These are phyloP conservation scores for Pampus argenteus DNA, from an alignment of 2,797 vertebrate genomes.

Conservation along the genomic window DNA sequence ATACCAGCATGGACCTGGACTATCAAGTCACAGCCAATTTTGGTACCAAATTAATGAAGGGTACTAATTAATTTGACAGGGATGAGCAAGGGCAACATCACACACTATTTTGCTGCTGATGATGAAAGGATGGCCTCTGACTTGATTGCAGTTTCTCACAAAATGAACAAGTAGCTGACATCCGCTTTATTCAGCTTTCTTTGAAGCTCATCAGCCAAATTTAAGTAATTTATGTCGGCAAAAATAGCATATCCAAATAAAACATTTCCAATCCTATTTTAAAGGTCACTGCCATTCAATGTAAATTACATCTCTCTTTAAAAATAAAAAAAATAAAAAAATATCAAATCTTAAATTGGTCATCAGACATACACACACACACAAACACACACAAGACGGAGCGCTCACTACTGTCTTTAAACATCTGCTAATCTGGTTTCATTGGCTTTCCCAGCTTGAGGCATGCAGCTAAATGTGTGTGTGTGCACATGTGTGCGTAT, in stretches of 20 bases:
- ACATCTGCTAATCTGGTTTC: slow-evolving; percentile 77
- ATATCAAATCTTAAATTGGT: slow-evolving; percentile 56
- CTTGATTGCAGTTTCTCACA: slow-evolving; percentile 54
- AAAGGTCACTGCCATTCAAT: not conserved
- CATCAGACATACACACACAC: slow-evolving; percentile 58
- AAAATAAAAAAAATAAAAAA: slow-evolving; percentile 8
- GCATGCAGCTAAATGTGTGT: slow-evolving; percentile 53
- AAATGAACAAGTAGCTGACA: slow-evolving; percentile 59
- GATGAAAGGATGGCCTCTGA: slow-evolving; percentile 57
- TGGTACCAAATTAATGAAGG: slow-evolving; percentile 76
- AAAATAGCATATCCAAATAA: slow-evolving; percentile 6
- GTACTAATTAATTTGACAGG: slow-evolving; percentile 84
- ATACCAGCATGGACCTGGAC: slow-evolving; percentile 73
- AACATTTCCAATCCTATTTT: not conserved
- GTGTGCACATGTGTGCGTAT: slow-evolving; percentile 34
- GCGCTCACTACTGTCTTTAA: slow-evolving; percentile 71
- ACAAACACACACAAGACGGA: slow-evolving; percentile 62
- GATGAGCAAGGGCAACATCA: slow-evolving; percentile 63
- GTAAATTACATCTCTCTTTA: slow-evolving; percentile 3
- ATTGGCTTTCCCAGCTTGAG: slow-evolving; percentile 69
- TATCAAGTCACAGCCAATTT: slow-evolving; percentile 75
- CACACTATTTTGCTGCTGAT: slow-evolving; percentile 41
- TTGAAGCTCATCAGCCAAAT: slow-evolving; percentile 33
- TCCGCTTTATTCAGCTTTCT: slow-evolving; percentile 22
- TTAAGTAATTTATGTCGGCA: not conserved